Evolutionary conservation across 1,140 invertebrate species (phyloP), one percentile per base, ranked within the genome.

Genomic region (Drosophila ercepeae): DNA sequence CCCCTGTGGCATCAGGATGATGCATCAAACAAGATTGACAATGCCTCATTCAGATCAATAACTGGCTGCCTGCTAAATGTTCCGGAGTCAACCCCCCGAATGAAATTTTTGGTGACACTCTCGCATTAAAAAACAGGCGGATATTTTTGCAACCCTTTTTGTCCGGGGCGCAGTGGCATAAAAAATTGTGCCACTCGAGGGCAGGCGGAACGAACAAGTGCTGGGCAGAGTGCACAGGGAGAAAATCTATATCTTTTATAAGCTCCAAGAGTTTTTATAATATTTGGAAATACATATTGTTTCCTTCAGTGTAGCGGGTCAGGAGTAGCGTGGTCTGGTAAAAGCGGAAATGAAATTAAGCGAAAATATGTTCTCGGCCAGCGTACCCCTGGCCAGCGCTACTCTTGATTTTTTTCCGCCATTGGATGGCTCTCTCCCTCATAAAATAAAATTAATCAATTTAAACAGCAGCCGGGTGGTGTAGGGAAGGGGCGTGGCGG

Each of bases 381-480:
- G 16, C 59, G 39, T 59, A 23, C 54, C 39, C 21, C 59, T n/a
- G n/a, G n/a, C n/a, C n/a, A n/a, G n/a, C n/a, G n/a, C n/a, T n/a
- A 39, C 34, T 41, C 61, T 19, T 4, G 11, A 11, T 53, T 46
- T 32, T 36, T 34, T 49, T 50, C 39, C 51, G 44, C 21, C n/a
- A 21, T 21, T 21, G n/a, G n/a, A n/a, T 21, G 2, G 19, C 46
- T 68, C 42, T 82, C 65, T 58, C 73, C 16, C 29, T 65, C 75
- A 89, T 89, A 77, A 60, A 89, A 89, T 89, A 77, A 60, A 89
- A 89, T 89, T 89, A 89, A 89, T 89, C 84, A 89, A 89, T 89
- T 89, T 89, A 81, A 89, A 76, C 79, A 63, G 51, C 34, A 39
- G 44, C 25, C 9, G 14, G 21, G 13, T 0, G 13, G 8, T 63